phyloP scores from a whole-genome alignment of 2,888 invertebrate species.

The Cremastinae sp. region DNA sequence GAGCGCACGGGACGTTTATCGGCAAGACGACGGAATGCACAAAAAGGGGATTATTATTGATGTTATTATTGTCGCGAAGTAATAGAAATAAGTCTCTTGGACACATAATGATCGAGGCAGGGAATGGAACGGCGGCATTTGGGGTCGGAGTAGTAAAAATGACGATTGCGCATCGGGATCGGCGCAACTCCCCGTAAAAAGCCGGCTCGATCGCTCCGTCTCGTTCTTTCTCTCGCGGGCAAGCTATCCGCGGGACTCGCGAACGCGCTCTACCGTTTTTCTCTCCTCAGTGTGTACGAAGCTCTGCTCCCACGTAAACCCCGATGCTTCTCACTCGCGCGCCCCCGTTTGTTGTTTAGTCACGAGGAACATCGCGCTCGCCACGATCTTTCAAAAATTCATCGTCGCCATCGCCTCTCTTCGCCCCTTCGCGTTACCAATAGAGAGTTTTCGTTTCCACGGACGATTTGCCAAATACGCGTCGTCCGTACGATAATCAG shows the following conservation, averaged over 20 bases:
- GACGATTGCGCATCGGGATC: conserved; percentile 47
- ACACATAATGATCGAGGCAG: no score
- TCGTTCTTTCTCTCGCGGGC: neutral
- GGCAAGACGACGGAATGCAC: no score
- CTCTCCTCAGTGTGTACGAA: conserved; percentile 52
- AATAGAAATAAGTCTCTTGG: no score
- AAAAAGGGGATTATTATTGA: no score
- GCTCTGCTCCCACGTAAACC: conserved; percentile 45
- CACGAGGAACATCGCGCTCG: conserved; percentile 7
- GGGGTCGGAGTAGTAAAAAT: neutral
- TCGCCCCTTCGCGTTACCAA: no score
- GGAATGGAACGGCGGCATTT: no score
- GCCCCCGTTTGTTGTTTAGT: conserved; percentile 11
- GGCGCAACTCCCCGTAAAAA: conserved; percentile 58
- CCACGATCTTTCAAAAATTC: neutral
- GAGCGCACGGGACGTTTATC: no score
- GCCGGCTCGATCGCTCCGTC: conserved; percentile 33
- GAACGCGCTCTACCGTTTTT: neutral
- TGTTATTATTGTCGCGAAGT: no score
- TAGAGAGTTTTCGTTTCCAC: no score
- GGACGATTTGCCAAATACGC: no score
- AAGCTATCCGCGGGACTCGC: neutral
- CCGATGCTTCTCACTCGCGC: conserved; percentile 29
- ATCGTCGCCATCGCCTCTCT: no score
- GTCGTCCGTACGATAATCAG: no score